Evolutionary conservation across 1,140 invertebrate genomes (phyloP), one percentile per base, ranked within the genome.

Genomic region (Zaprionus capensis): DNA sequence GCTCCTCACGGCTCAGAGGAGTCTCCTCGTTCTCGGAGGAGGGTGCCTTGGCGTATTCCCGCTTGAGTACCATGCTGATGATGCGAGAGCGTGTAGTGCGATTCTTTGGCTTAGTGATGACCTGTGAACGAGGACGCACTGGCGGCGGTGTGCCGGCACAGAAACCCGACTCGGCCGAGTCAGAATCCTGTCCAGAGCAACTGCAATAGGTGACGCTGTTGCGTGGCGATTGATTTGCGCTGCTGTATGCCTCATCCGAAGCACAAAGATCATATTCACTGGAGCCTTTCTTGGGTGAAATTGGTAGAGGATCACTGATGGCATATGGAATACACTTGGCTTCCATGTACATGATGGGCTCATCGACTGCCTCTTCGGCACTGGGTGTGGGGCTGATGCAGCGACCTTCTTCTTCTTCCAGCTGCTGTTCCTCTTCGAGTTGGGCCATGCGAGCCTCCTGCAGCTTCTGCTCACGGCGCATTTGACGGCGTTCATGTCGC

Each of bases 161-260:
- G 7, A 91, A 58, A 5, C 86, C 91, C 2, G 91, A 92, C 26
- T 92, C 91, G 5, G 65, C 61, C 0, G 83, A 85, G 12, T 88
- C 78, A 0, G 83, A 85, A 7, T 78, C 75, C 0, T 66, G 31
- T 0, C 56, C 72, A 5, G 36, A 69, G 15, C 82, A 86, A 15
- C 77, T 82, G 57, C 77, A 86, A 14, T 91, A 90, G 53, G 65
- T 80, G 24, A 86, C 75, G 38, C 90, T 91, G 72, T 75, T 91
- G 2, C 65, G 51, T 1, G 83, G 77, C 22, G 87, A 83, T 0
- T 71, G 66, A 12, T 71, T 31, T 0, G 59, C 71, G 31, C 78
- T 91, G 31, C 81, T 75, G 14, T 92, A 91, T 5, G 82, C 79
- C 36, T 91, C 91, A 57, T 92, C 87, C 1, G 78, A 17, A 11